A percentile compares a stretch with the other conserved stretches of the same genome.
phyloP scores from a whole-genome alignment of 2,113 vertebrate genomes.

The Protobothrops mucrosquamatus region DNA sequence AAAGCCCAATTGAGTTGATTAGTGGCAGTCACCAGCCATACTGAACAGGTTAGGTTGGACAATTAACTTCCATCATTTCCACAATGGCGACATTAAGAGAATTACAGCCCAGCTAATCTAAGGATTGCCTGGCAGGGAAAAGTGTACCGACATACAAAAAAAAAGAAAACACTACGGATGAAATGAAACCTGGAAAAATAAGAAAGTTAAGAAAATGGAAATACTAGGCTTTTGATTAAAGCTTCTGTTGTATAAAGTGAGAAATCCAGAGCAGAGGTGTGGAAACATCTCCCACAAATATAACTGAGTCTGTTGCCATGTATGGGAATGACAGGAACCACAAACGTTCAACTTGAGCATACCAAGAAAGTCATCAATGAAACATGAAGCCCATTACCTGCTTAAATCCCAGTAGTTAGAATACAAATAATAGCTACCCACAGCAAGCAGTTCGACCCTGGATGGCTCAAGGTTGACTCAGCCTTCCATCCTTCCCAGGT shows the following conservation, averaged over 20 bases:
- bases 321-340: neutral
- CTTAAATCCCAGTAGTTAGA: neutral
- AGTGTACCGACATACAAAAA: neutral
- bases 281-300: neutral
- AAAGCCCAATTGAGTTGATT: neutral
- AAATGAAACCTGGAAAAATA: too few species aligned
- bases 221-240: neutral
- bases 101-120: neutral
- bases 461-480: too few species aligned
- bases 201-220: neutral
- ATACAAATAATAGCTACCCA: too few species aligned
- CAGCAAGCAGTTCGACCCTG: too few species aligned
- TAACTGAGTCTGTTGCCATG: neutral
- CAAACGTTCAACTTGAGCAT: neutral
- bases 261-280: neutral
- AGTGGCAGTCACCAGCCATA: neutral
- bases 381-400: neutral
- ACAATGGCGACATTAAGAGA: neutral
- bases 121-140: neutral
- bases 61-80: neutral
- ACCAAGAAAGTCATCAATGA: neutral
- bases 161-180: rapidly evolving
- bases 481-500: too few species aligned
- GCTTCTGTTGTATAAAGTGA: neutral
- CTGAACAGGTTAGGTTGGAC: neutral